Percentiles rank a stretch among this genome's conserved stretches.
Conservation (phyloP, 2,888 invertebrate genomes). For the Chymomyza procnemis region DNA sequence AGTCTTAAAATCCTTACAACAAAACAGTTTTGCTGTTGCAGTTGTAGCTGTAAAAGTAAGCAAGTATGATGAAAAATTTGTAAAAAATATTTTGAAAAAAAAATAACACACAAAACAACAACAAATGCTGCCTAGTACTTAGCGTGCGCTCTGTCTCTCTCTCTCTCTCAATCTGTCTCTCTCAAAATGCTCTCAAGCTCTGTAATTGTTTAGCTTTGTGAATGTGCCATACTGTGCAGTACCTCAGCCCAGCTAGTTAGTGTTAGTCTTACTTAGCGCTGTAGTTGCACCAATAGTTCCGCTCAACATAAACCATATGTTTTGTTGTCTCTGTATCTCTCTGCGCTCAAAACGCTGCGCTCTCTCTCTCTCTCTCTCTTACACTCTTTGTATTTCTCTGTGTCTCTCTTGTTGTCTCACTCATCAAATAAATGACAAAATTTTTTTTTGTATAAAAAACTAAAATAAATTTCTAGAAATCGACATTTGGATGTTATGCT, state of each 20-base stretch:
- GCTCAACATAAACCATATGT: neutral
- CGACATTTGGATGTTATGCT: conserved; percentile 78
- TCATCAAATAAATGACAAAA: conserved; percentile 25
- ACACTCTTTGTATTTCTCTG: neutral
- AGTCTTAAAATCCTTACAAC: conserved; percentile 31
- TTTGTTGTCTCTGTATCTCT: neutral
- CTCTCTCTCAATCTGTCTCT: neutral
- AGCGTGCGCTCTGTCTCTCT: neutral
- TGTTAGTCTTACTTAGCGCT: neutral
- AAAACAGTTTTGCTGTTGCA: conserved; percentile 26
- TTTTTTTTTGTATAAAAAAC: conserved; percentile 30
- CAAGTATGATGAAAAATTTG: no score
- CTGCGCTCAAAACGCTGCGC: neutral
- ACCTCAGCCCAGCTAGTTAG: conserved; percentile 72
- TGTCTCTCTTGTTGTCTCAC: neutral
- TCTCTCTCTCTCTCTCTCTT: neutral
- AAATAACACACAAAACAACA: conserved; percentile 52
- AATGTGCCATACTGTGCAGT: conserved; percentile 79
- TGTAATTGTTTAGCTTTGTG: neutral
- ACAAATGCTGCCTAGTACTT: conserved; percentile 3
- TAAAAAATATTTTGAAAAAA: no score
- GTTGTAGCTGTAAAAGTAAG: conserved; percentile 32
- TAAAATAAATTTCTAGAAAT: conserved; percentile 64
- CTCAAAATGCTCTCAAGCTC: neutral
- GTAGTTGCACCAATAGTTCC: neutral